Conservation (phyloP, 2,113 vertebrate species). For the Platycercus adscitus region DNA sequence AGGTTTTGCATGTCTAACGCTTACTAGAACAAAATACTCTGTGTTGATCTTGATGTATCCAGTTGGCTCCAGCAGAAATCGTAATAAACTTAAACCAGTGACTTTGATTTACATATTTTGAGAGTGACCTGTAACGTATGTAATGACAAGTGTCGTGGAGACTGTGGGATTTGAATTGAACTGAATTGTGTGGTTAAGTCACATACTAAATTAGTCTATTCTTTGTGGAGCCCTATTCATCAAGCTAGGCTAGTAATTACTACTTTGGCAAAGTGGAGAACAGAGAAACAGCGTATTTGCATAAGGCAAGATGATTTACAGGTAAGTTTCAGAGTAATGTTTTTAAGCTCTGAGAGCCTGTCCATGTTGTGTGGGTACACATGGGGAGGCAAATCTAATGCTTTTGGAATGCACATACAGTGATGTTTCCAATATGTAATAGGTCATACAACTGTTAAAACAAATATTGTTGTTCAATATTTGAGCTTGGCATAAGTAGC, state of each 20-base stretch:
- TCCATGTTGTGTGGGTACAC: neutral
- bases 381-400: neutral
- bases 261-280: neutral
- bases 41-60: neutral
- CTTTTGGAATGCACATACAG: neutral
- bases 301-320: neutral
- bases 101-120: conserved; percentile 18
- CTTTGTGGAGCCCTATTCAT: neutral
- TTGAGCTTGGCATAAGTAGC: neutral
- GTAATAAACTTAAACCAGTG: neutral
- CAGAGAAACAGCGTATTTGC: neutral
- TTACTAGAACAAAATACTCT: neutral
- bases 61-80: neutral
- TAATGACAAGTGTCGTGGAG: neutral
- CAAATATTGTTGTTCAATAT: neutral
- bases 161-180: neutral
- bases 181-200: neutral
- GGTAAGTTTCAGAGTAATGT: neutral
- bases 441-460: neutral
- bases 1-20: neutral
- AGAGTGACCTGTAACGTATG: neutral
- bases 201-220: neutral
- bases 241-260: neutral
- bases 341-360: neutral
- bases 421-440: neutral